Percentiles rank a stretch among this genome's conserved stretches.
Conservation (phyloP, 2,888 invertebrate species). For the Leuctra nigra region DNA sequence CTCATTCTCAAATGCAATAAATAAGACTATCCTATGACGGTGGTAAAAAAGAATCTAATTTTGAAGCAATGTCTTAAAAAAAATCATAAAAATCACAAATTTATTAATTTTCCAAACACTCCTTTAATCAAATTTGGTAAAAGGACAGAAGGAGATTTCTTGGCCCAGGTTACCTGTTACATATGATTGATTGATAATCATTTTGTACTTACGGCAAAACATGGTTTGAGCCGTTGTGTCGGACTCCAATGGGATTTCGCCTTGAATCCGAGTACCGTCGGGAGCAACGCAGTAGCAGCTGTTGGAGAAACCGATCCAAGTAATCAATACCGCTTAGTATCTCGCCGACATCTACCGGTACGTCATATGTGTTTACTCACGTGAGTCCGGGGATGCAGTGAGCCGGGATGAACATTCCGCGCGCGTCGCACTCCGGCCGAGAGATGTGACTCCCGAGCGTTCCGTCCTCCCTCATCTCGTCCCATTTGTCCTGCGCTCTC, state of each 20-base stretch:
- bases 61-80: no score
- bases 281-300: slow-evolving; percentile 60
- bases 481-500: slow-evolving; percentile 41
- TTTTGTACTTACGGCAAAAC: slow-evolving; percentile 54
- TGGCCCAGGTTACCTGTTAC: no score
- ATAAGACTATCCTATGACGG: no score
- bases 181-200: no score
- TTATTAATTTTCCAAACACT: no score
- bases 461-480: slow-evolving; percentile 43
- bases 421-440: slow-evolving; percentile 54
- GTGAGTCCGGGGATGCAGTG: slow-evolving; percentile 60
- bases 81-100: no score
- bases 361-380: slow-evolving; percentile 43
- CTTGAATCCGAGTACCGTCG: slow-evolving; percentile 57
- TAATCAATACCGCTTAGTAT: no score
- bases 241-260: slow-evolving; percentile 49
- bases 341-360: no score
- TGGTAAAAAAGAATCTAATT: no score
- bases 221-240: slow-evolving; percentile 40
- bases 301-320: slow-evolving; percentile 33
- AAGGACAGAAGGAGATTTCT: no score
- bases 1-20: no score
- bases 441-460: slow-evolving; percentile 48
- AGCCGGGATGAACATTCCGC: slow-evolving; percentile 50
- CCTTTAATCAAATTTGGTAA: no score